Evolutionary conservation across 2,888 invertebrate genomes (phyloP).

Genomic region (Pammene fasciana): DNA sequence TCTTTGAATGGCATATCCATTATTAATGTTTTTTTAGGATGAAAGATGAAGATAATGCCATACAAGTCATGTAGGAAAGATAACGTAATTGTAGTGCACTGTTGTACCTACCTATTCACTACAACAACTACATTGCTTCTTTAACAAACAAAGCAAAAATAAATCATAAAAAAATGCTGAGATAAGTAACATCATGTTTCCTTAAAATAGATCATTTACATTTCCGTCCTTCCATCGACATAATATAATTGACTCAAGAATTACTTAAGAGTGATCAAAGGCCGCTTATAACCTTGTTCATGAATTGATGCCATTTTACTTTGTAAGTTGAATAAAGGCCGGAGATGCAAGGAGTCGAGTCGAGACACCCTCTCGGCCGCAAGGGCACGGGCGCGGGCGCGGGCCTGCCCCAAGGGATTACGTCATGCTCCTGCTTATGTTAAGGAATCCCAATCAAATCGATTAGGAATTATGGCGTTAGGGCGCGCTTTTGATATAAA

Average conservation of each 20-base stretch:
- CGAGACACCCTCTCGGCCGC: constrained; percentile 30
- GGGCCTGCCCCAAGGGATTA: constrained; percentile 46
- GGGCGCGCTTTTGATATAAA: not conserved
- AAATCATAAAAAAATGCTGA: too few species aligned
- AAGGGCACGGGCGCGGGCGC: constrained; percentile 38
- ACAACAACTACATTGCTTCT: too few species aligned
- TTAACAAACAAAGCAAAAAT: too few species aligned
- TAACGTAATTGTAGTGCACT: too few species aligned
- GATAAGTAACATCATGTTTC: too few species aligned
- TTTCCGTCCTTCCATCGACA: not conserved
- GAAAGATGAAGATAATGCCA: too few species aligned
- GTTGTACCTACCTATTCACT: too few species aligned
- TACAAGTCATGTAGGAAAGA: too few species aligned
- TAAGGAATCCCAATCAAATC: constrained; percentile 26
- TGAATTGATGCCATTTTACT: constrained; percentile 18
- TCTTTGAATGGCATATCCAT: too few species aligned
- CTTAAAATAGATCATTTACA: not conserved
- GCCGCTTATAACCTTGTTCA: constrained; percentile 16
- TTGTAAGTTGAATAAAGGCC: constrained; percentile 6
- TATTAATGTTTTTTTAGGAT: too few species aligned
- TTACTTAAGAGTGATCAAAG: constrained; percentile 12
- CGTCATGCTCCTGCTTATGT: constrained; percentile 39
- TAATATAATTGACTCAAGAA: constrained; percentile 2
- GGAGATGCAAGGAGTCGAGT: constrained; percentile 23
- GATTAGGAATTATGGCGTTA: constrained; percentile 23